Percentiles rank a stretch among this genome's conserved stretches.
Evolutionary conservation across 2,888 invertebrate genomes (phyloP).

Genomic region (Andrena flavipes): DNA sequence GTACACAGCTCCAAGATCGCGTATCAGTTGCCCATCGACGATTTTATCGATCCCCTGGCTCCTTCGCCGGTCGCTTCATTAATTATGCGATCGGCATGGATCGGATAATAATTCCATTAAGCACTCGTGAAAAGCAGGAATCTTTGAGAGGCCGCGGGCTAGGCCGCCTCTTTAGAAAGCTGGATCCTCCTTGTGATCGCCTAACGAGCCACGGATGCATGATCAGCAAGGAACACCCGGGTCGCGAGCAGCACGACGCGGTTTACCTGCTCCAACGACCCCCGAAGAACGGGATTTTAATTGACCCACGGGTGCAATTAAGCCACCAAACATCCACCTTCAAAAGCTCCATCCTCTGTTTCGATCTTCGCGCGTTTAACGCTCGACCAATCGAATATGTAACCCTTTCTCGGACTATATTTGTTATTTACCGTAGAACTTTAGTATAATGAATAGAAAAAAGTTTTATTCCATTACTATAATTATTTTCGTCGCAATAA

Average conservation of each 20-base stretch:
- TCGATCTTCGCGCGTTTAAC: too few relatives aligned
- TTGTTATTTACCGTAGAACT: too few relatives aligned
- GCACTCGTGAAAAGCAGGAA: conserved; percentile 43
- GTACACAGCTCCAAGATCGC: conserved; percentile 24
- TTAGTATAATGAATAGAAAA: too few relatives aligned
- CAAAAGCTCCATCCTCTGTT: too few relatives aligned
- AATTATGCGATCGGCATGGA: conserved; percentile 54
- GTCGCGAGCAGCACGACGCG: conserved; percentile 9
- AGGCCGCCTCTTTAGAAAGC: conserved; percentile 21
- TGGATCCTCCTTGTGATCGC: conserved; percentile 12
- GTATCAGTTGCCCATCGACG: conserved; percentile 46
- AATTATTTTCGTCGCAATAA: too few relatives aligned
- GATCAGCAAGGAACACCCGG: conserved; percentile 20
- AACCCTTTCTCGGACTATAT: too few relatives aligned
- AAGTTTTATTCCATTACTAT: too few relatives aligned
- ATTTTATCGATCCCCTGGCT: conserved; percentile 48
- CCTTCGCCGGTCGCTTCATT: conserved; percentile 33
- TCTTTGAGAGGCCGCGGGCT: conserved; percentile 35
- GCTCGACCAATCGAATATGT: too few relatives aligned
- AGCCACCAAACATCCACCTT: conserved; percentile 30
- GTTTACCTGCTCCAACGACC: conserved; percentile 28
- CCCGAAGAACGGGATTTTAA: conserved; percentile 66
- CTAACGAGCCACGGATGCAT: conserved; percentile 50
- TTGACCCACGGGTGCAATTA: conserved; percentile 63
- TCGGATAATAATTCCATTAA: conserved; percentile 62